These are phyloP conservation scores for Geotrupes spiniger DNA, from an alignment of 2,888 invertebrate species.

Conservation along the genomic window DNA sequence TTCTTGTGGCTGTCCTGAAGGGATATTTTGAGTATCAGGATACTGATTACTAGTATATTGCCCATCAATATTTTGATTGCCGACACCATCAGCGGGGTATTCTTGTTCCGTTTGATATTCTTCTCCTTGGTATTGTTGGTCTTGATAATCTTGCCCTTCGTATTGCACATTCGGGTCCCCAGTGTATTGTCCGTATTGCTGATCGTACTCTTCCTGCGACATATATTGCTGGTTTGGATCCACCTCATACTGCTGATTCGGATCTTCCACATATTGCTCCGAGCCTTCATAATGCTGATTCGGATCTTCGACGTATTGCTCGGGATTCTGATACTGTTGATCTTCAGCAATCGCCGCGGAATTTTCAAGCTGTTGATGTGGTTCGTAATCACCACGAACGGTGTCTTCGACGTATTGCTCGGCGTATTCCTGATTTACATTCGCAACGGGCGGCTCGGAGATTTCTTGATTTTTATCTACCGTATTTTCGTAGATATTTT, in stretches of 20 bases:
- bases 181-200: constrained; percentile 30
- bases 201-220: constrained; percentile 32
- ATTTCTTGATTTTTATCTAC: neutral
- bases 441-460: neutral
- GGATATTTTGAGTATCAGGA: constrained; percentile 9
- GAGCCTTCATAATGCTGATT: constrained; percentile 24
- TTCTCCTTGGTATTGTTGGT: constrained; percentile 33
- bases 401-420: no score
- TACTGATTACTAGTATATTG: constrained; percentile 34
- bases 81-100: constrained; percentile 46
- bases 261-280: constrained; percentile 24
- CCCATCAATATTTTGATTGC: constrained; percentile 31
- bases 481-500: no score
- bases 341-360: constrained; percentile 16
- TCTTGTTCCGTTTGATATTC: constrained; percentile 39
- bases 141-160: constrained; percentile 15
- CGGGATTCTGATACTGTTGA: constrained; percentile 21
- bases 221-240: constrained; percentile 23
- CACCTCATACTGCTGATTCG: constrained; percentile 20
- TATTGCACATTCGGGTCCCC: constrained; percentile 25
- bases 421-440: neutral
- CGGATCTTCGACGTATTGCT: constrained; percentile 24
- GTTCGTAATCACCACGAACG: neutral
- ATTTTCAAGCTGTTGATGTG: constrained; percentile 1
- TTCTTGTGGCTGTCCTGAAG: no score